Base-by-base conservation (phyloP, 2,888 invertebrate species). In the Epistrophe grossulariae region DNA sequence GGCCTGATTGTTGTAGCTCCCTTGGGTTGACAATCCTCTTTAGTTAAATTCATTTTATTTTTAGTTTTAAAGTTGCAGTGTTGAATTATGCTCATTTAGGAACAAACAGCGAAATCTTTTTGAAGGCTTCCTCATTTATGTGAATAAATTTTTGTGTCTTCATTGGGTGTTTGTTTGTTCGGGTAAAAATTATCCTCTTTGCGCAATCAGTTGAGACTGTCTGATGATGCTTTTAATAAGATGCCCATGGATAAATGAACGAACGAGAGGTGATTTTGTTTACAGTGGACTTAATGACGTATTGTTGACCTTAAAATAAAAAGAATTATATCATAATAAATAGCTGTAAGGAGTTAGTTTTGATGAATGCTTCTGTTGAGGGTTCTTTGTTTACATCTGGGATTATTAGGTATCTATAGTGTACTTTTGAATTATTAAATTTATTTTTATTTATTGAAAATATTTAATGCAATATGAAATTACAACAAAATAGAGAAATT, bases 131-230 rank as follows among this genome's bases (percentile, higher is more conserved):
- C 74, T 83, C 72, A 72, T 87, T 82, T 74, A 24, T 11, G 64
- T 24, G n/a, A n/a, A 24, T 24, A 24, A 24, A 78, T 81, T 77
- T 62, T 50, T 43, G 48, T 62, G n/a, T 13, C 4, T 50, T 62
- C 31, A 45, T 62, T 71, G 64, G 59, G 11, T 55, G 55, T 24
- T 24, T 38, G 70, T n/a, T 77, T 28, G 24, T 19, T 52, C 52
- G 70, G 66, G 70, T 9, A 78, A 64, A 74, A 71, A 82, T 73
- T 78, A 82, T 87, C 85, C 85, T 79, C 85, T 79, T 83, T 76
- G 72, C 79, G 68, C 79, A 87, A 87, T 87, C 82, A 79, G 85
- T 74, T 78, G 64, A 60, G 64, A 72, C 77, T 70, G 70, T 48
- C 52, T 43, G 73, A 72, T 11, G 60, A 72, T 11, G 60, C 17